Conservation (phyloP, 2,797 vertebrate species). For the Hydrocynus forskahlii region DNA sequence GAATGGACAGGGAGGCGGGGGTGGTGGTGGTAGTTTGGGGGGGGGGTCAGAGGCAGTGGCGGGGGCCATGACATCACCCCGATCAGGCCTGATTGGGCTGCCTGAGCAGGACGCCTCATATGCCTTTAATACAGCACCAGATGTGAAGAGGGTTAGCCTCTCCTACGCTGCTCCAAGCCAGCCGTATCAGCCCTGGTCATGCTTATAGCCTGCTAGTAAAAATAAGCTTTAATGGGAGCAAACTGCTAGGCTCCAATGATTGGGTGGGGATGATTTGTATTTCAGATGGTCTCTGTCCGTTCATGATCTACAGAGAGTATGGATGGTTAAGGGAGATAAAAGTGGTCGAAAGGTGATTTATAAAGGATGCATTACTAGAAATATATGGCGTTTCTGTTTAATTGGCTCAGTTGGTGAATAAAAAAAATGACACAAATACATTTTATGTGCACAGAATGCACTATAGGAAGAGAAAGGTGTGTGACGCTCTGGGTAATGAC, state of each 20-base stretch:
- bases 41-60: slow-evolving; percentile 64
- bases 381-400: too few relatives aligned
- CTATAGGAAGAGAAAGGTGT: too few relatives aligned
- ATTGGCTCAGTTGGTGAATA: too few relatives aligned
- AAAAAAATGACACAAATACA: too few relatives aligned
- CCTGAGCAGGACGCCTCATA: slow-evolving; percentile 69
- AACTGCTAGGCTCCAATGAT: slow-evolving; percentile 66
- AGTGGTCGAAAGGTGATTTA: slow-evolving; percentile 3
- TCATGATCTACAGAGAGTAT: slow-evolving; percentile 40
- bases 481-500: too few relatives aligned
- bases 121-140: slow-evolving; percentile 83
- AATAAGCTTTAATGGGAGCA: slow-evolving; percentile 68
- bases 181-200: slow-evolving; percentile 66
- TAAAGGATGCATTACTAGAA: too few relatives aligned
- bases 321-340: slow-evolving; percentile 38
- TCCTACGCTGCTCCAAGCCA: slow-evolving; percentile 63
- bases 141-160: slow-evolving; percentile 69
- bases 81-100: slow-evolving; percentile 80
- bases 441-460: too few relatives aligned
- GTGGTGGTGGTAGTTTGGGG: slow-evolving; percentile 42
- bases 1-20: slow-evolving; percentile 62
- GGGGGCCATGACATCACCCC: slow-evolving; percentile 79
- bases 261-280: slow-evolving; percentile 69
- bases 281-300: slow-evolving; percentile 65
- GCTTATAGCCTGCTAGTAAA: slow-evolving; percentile 67